phyloP scores from a whole-genome alignment of 2,113 vertebrate species.

The Neopipo cinnamomea region DNA sequence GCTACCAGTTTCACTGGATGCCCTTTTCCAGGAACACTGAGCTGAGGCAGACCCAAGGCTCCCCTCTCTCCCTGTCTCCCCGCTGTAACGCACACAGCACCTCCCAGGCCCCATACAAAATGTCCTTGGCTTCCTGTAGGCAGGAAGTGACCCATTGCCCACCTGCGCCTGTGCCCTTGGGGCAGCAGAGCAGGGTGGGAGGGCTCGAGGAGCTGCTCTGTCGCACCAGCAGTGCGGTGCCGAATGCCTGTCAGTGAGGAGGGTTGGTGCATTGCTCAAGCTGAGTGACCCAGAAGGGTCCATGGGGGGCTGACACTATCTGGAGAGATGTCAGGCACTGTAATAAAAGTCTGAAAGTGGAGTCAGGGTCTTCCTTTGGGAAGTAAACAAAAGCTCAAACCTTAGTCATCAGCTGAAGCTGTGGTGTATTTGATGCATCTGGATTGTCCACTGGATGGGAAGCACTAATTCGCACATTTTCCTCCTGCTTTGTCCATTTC shows the following conservation, averaged over 20 bases:
- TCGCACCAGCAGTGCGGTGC: background rate
- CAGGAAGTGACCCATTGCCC: background rate
- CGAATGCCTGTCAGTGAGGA: fast-evolving
- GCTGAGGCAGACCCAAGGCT: background rate
- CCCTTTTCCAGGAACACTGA: background rate
- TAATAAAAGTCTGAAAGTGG: background rate
- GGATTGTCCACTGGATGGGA: background rate
- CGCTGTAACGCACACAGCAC: background rate
- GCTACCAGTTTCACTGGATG: background rate
- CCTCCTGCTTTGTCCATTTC: background rate
- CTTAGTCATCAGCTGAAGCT: background rate
- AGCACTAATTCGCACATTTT: background rate
- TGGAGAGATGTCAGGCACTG: fast-evolving
- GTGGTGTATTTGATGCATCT: background rate
- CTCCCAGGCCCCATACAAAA: background rate
- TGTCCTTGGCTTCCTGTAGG: background rate
- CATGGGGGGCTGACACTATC: background rate
- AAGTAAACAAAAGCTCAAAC: background rate
- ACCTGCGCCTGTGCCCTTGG: background rate
- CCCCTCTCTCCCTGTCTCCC: background rate
- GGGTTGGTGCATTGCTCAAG: background rate
- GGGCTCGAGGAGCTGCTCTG: background rate
- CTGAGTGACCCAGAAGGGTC: background rate
- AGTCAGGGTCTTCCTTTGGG: background rate
- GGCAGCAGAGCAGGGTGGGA: background rate